phyloP scores from a whole-genome alignment of 2,888 invertebrate genomes.

The Plebejus melissa region DNA sequence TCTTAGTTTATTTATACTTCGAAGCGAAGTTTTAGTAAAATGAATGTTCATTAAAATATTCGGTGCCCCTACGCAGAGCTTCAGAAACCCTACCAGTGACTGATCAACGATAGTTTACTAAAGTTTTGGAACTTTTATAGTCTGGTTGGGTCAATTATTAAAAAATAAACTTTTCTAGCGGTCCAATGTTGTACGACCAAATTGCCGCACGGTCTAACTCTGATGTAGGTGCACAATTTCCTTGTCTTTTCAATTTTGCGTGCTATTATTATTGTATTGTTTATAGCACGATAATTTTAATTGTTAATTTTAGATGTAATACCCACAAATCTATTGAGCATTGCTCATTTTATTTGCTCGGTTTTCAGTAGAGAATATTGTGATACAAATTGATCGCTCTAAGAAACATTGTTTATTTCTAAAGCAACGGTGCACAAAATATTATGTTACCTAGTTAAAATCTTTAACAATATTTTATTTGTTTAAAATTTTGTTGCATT shows the following conservation, averaged over 20 bases:
- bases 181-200: slow-evolving; percentile 16
- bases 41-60: slow-evolving; percentile 18
- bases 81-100: slow-evolving; percentile 15
- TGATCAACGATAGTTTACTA: slow-evolving; percentile 16
- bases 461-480: not conserved
- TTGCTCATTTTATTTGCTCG: not conserved
- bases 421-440: slow-evolving; percentile 35
- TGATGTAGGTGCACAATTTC: slow-evolving; percentile 26
- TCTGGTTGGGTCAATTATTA: slow-evolving; percentile 26
- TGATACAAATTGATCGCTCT: slow-evolving; percentile 25
- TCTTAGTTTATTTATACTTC: slow-evolving; percentile 11
- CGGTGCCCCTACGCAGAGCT: slow-evolving; percentile 19
- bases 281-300: not conserved
- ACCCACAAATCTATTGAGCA: not conserved
- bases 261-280: not conserved
- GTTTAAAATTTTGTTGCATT: slow-evolving; percentile 36
- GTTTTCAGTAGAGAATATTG: slow-evolving; percentile 27
- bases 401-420: slow-evolving; percentile 26
- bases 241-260: not conserved
- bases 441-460: slow-evolving; percentile 24
- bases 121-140: slow-evolving; percentile 14
- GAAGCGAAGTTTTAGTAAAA: slow-evolving; percentile 18
- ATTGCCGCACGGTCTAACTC: slow-evolving; percentile 7
- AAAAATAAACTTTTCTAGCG: not conserved
- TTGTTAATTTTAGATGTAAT: not conserved